Evolutionary conservation across 30 jellyfish, hydroid and myxozoan species (phyloP).

Genomic region (Mastigias papua): DNA sequence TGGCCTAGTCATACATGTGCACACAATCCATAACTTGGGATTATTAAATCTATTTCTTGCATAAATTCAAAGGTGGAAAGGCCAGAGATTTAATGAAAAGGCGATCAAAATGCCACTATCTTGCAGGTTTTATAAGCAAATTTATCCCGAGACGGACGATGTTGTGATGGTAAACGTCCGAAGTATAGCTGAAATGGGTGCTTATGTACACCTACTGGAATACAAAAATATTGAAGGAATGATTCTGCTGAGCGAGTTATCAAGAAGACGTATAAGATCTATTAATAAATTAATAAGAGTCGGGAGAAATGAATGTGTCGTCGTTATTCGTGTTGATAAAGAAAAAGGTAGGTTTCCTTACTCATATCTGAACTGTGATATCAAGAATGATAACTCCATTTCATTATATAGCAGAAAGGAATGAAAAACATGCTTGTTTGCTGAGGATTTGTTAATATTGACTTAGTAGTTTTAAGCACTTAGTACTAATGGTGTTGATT

Average conservation of each 20-base stretch:
- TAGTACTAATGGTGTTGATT: too few relatives aligned
- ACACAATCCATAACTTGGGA: not conserved
- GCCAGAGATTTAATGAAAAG: not conserved
- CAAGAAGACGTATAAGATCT: conserved; percentile 97
- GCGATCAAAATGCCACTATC: conserved; percentile 82
- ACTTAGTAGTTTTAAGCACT: too few relatives aligned
- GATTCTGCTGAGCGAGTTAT: conserved; percentile 93
- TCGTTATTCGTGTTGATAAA: conserved; percentile 94
- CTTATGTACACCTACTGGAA: conserved; percentile 92
- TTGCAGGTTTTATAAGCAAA: conserved; percentile 87
- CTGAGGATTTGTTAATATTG: too few relatives aligned
- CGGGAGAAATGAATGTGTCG: conserved; percentile 95
- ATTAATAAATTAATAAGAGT: conserved; percentile 92
- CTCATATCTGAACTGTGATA: too few relatives aligned
- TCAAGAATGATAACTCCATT: too few relatives aligned
- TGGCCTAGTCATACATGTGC: conserved; percentile 18
- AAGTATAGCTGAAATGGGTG: conserved; percentile 96
- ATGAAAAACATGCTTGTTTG: too few relatives aligned
- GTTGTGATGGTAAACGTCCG: conserved; percentile 98
- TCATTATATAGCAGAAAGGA: too few relatives aligned
- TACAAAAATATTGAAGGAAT: conserved; percentile 95
- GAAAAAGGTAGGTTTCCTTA: conserved; percentile 76
- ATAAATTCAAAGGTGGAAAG: not conserved
- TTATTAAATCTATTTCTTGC: not conserved
- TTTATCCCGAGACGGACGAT: conserved; percentile 91